phyloP scores from a whole-genome alignment of 1,140 invertebrate genomes.

The Diachasmimorpha longicaudata region DNA sequence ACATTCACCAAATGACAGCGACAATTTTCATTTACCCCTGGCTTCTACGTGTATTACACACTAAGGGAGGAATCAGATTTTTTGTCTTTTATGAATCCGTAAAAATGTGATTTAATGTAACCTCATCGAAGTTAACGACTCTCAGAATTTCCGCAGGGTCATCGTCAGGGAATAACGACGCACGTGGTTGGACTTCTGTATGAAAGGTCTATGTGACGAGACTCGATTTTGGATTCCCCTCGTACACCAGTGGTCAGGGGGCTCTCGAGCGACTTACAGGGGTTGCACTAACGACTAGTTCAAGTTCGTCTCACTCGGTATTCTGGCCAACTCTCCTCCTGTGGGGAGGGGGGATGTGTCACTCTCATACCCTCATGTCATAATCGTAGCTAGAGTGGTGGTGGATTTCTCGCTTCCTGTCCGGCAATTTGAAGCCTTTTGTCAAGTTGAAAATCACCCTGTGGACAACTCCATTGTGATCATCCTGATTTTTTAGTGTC shows the following conservation, averaged over 20 bases:
- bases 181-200: conserved; percentile 19
- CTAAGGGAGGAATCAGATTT: not conserved
- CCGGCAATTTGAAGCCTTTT: conserved; percentile 29
- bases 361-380: conserved; percentile 23
- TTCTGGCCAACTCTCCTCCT: not conserved
- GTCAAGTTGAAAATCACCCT: conserved; percentile 8
- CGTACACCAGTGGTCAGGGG: conserved; percentile 13
- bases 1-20: too few relatives aligned
- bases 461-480: not conserved
- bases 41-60: too few relatives aligned
- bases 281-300: conserved; percentile 17
- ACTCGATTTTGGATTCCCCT: conserved; percentile 26
- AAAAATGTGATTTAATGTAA: not conserved
- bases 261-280: conserved; percentile 18
- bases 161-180: conserved; percentile 26
- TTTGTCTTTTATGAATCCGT: conserved; percentile 36
- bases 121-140: conserved; percentile 11
- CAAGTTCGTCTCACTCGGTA: not conserved
- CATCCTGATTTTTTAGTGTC: not conserved
- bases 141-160: conserved; percentile 25
- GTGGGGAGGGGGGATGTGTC: not conserved
- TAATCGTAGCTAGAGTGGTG: conserved; percentile 15
- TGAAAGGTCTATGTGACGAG: not conserved
- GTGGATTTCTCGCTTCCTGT: not conserved
- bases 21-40: too few relatives aligned